Percentiles rank a stretch among this genome's conserved stretches.
Conservation (phyloP, 2,888 invertebrate genomes). For the Anoncus sp. region DNA sequence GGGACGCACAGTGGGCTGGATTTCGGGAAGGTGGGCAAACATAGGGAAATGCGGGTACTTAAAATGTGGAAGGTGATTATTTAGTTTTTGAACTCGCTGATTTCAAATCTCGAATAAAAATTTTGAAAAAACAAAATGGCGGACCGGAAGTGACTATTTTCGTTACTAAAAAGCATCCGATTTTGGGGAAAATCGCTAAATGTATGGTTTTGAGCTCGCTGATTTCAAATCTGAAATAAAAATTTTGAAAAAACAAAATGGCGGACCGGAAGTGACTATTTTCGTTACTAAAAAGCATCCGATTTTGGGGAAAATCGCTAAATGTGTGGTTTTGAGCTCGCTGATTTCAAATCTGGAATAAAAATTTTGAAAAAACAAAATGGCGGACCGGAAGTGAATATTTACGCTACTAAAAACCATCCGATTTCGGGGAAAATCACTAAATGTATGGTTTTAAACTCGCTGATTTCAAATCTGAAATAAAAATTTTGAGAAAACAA, state of each 20-base stretch:
- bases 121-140: constrained; percentile 6
- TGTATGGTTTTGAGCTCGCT: no score
- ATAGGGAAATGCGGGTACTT: no score
- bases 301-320: constrained; percentile 5
- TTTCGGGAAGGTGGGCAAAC: no score
- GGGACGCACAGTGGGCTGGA: no score
- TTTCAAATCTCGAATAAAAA: no score
- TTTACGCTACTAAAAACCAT: not conserved
- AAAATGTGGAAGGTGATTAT: no score
- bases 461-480: constrained; percentile 11
- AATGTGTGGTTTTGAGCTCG: constrained; percentile 15
- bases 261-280: not conserved
- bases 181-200: no score
- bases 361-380: constrained; percentile 22
- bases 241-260: constrained; percentile 6
- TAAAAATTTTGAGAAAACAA: not conserved
- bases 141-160: no score
- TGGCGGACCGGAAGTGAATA: constrained; percentile 16
- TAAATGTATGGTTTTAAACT: not conserved
- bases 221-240: no score
- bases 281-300: not conserved
- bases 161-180: no score
- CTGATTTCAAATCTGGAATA: constrained; percentile 4
- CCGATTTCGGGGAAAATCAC: constrained; percentile 1
- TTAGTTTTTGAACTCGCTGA: no score